phyloP scores from a whole-genome alignment of 2,113 vertebrate species.

The Otocyon megalotis region DNA sequence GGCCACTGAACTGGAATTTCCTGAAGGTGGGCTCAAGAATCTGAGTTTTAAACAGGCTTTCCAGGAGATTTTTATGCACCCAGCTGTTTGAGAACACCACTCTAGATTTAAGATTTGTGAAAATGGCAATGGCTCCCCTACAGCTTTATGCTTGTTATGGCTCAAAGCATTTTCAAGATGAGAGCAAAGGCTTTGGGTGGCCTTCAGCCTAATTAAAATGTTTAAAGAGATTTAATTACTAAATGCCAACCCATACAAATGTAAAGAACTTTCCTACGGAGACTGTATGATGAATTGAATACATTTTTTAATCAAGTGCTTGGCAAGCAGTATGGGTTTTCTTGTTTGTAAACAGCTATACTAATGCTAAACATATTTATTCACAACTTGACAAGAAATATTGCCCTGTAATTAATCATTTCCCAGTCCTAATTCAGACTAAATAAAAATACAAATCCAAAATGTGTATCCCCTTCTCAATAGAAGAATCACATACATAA shows the following conservation, averaged over 20 bases:
- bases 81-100: neutral
- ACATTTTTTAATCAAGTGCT: conserved; percentile 85
- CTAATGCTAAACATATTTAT: conserved; percentile 87
- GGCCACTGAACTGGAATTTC: neutral
- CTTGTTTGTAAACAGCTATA: conserved; percentile 87
- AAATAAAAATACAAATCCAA: conserved; percentile 79
- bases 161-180: conserved; percentile 62
- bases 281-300: conserved; percentile 84
- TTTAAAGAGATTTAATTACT: conserved; percentile 87
- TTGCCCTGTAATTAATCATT: conserved; percentile 89
- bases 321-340: conserved; percentile 83
- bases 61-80: too few relatives aligned
- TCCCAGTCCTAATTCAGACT: conserved; percentile 83
- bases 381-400: conserved; percentile 87
- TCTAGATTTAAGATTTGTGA: neutral
- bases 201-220: conserved; percentile 85
- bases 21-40: neutral
- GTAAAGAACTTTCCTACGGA: conserved; percentile 86
- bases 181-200: conserved; percentile 75
- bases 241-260: conserved; percentile 82
- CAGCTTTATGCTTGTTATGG: conserved; percentile 32
- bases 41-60: neutral
- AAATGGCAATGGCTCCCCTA: neutral
- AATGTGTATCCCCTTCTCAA: conserved; percentile 74
- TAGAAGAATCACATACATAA: conserved; percentile 82